These are phyloP conservation scores for Lasiurus borealis DNA, from an alignment of 2,113 vertebrate species.

Conservation along the genomic window DNA sequence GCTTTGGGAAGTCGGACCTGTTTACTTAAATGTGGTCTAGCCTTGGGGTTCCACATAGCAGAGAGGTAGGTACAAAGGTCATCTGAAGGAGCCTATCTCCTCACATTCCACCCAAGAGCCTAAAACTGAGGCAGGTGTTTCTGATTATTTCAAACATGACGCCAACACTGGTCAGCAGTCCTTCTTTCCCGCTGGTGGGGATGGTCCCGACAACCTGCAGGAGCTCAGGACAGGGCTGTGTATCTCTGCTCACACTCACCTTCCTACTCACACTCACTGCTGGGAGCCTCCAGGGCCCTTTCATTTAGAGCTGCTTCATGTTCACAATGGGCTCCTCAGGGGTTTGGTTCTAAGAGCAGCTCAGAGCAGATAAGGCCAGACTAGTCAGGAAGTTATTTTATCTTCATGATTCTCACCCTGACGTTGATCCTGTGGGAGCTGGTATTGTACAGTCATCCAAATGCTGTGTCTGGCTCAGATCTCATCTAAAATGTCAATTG, in stretches of 20 bases:
- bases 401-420: fast-evolving
- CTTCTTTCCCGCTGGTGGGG: neutral
- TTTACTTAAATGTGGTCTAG: neutral
- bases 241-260: neutral
- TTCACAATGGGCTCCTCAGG: neutral
- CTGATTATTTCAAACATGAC: neutral
- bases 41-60: neutral
- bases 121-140: neutral
- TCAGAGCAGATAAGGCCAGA: neutral
- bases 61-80: neutral
- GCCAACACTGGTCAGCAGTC: neutral
- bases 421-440: too few relatives aligned
- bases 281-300: neutral
- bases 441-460: neutral
- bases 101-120: neutral
- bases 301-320: neutral
- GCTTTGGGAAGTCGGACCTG: neutral
- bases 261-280: neutral
- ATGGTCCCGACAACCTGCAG: neutral
- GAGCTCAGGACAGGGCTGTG: neutral
- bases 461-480: too few relatives aligned
- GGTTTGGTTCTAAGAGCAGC: neutral
- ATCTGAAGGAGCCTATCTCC: too few relatives aligned
- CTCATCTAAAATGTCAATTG: too few relatives aligned
- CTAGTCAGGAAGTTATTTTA: fast-evolving